Conservation (phyloP, 1,140 invertebrate species). For the Heliconius hermathena region DNA sequence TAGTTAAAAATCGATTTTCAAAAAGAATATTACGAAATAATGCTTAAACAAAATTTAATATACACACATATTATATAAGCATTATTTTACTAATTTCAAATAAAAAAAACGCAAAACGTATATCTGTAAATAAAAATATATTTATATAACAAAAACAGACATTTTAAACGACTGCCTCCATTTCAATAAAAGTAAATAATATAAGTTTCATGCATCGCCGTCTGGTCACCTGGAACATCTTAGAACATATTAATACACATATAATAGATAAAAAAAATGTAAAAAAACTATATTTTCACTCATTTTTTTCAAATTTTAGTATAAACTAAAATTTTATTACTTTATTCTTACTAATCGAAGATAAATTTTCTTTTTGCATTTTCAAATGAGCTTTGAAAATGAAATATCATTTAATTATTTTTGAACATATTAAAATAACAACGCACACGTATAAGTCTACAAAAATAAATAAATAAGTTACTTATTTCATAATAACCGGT, state of each 20-base stretch:
- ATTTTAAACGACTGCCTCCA: constrained; percentile 72
- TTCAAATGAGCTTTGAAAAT: too few relatives aligned
- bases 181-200: constrained; percentile 66
- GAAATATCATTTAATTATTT: too few relatives aligned
- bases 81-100: constrained; percentile 30
- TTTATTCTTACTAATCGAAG: too few relatives aligned
- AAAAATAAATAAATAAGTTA: too few relatives aligned
- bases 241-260: neutral
- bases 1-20: constrained; percentile 24
- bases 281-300: neutral
- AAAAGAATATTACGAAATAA: constrained; percentile 28
- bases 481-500: too few relatives aligned
- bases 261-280: neutral
- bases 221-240: constrained; percentile 53
- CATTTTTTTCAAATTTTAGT: too few relatives aligned
- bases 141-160: constrained; percentile 64
- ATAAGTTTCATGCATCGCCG: constrained; percentile 47
- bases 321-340: too few relatives aligned
- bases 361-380: too few relatives aligned
- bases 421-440: too few relatives aligned
- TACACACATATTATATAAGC: constrained; percentile 14
- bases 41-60: neutral
- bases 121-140: constrained; percentile 39
- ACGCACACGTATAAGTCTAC: too few relatives aligned
- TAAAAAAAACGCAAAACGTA: constrained; percentile 41